phyloP scores from a whole-genome alignment of 2,797 vertebrate species.

The Rhynchotus rufescens region DNA sequence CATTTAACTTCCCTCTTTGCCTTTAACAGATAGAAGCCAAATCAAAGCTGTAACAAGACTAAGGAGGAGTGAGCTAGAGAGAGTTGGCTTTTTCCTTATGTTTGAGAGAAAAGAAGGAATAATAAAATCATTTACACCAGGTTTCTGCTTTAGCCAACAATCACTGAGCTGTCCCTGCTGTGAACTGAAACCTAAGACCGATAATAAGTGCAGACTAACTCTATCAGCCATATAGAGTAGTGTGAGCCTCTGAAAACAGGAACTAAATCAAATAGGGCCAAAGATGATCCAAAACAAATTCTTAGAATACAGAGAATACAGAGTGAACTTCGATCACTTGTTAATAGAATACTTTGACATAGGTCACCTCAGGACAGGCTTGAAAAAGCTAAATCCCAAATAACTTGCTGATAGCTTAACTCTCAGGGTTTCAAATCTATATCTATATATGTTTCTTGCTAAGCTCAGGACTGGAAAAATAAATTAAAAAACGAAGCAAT shows the following conservation, averaged over 20 bases:
- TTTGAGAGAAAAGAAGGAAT: neutral
- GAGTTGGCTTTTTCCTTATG: slow-evolving; percentile 40
- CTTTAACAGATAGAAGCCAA: neutral
- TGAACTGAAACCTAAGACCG: slow-evolving; percentile 64
- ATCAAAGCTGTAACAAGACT: neutral
- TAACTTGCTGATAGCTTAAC: neutral
- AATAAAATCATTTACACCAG: neutral
- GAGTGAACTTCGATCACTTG: neutral
- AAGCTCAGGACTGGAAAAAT: neutral
- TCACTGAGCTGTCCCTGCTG: slow-evolving; percentile 52
- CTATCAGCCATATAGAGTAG: slow-evolving; percentile 35
- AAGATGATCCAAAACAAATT: slow-evolving; percentile 24
- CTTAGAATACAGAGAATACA: neutral
- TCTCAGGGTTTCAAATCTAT: neutral
- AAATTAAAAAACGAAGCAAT: neutral
- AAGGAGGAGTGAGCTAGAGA: neutral
- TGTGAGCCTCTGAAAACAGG: slow-evolving; percentile 54
- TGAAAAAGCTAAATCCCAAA: slow-evolving; percentile 1
- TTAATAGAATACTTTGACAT: slow-evolving; percentile 23
- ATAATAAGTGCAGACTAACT: slow-evolving; percentile 69
- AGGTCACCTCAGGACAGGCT: neutral
- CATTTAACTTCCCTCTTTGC: neutral
- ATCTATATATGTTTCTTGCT: neutral
- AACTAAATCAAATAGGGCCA: slow-evolving; percentile 59
- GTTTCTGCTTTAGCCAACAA: slow-evolving; percentile 66